phyloP scores from a whole-genome alignment of 2,113 vertebrate species.

The Neotoma lepida region DNA sequence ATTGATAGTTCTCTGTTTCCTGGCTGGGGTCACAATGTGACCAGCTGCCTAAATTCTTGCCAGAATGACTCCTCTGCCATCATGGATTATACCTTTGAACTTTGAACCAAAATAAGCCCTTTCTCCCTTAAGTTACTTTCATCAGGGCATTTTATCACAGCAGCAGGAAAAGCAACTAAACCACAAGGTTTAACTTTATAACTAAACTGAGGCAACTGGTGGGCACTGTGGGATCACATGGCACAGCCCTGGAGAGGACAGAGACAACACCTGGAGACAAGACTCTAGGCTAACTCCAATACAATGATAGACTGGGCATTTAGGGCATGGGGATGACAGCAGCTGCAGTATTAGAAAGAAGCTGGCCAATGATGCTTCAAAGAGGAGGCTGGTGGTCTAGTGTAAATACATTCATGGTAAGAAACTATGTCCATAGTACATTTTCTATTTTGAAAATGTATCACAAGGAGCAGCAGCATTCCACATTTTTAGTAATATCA shows the following conservation, averaged over 20 bases:
- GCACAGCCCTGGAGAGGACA: neutral
- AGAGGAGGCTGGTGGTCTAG: neutral
- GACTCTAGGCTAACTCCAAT: neutral
- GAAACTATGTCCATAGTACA: neutral
- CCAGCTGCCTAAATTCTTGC: neutral
- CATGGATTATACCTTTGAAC: neutral
- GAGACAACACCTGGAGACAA: neutral
- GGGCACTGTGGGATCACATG: neutral
- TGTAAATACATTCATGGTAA: neutral
- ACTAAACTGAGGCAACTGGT: conserved; percentile 30
- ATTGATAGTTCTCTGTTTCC: neutral
- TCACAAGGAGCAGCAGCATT: neutral
- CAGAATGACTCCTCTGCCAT: neutral
- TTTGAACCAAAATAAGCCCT: neutral
- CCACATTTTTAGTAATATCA: neutral
- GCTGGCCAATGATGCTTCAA: neutral
- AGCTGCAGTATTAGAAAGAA: neutral
- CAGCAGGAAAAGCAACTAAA: neutral
- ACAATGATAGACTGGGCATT: neutral
- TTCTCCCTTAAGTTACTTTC: neutral
- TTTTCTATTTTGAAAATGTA: neutral
- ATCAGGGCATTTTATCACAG: neutral
- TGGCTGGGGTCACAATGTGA: neutral
- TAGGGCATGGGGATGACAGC: neutral
- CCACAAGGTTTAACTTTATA: conserved; percentile 12